A percentile compares a stretch with the other conserved stretches of the same genome.
phyloP scores from a whole-genome alignment of 2,797 vertebrate species.

The Pipistrellus pygmaeus region DNA sequence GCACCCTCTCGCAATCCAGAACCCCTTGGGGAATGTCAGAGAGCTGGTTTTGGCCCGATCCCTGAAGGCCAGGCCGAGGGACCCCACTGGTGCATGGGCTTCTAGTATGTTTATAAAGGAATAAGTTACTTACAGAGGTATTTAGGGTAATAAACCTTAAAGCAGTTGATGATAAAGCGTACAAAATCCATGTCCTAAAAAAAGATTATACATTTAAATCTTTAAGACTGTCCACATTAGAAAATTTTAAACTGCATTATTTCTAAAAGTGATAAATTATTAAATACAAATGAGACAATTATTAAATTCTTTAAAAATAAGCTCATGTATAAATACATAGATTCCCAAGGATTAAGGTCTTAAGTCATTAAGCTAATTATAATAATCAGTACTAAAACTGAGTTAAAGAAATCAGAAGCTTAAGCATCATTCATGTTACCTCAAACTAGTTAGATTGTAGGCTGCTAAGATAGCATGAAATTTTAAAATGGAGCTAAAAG shows the following conservation, averaged over 20 bases:
- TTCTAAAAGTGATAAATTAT: conserved; percentile 62
- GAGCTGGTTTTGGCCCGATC: too few species aligned
- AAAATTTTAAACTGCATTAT: conserved; percentile 58
- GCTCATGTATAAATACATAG: conserved; percentile 12
- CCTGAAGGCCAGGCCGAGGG: too few species aligned
- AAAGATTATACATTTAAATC: conserved; percentile 74
- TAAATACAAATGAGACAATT: conserved; percentile 60
- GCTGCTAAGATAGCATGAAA: conserved; percentile 2
- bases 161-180: conserved; percentile 96
- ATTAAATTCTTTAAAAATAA: conserved; percentile 46
- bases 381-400: conserved; percentile 46
- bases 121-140: conserved; percentile 95
- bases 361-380: conserved; percentile 64
- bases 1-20: too few species aligned
- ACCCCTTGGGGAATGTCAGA: too few species aligned
- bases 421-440: conserved; percentile 36
- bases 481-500: conserved; percentile 56
- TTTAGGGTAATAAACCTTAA: conserved; percentile 98
- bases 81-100: too few species aligned
- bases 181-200: conserved; percentile 99
- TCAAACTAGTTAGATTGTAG: conserved; percentile 33
- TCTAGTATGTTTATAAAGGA: conserved; percentile 63
- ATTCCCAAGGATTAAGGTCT: conserved; percentile 40
- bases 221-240: conserved; percentile 48
- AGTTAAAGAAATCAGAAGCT: conserved; percentile 52